phyloP scores from a whole-genome alignment of 2,888 invertebrate genomes.

The Gandaritis pyraliata region DNA sequence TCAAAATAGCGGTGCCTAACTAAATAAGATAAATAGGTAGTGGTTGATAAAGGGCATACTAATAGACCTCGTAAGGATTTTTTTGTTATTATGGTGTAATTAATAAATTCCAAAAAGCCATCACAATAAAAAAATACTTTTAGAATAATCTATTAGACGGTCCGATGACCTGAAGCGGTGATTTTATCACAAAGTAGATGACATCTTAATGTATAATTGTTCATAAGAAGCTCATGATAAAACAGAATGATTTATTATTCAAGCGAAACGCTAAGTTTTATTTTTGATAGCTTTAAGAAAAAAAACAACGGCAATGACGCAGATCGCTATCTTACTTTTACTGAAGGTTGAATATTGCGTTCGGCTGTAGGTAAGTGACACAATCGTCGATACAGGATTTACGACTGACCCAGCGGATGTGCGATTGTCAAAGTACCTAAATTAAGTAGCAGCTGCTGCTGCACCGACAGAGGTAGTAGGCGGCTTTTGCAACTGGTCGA shows the following conservation, averaged over 20 bases:
- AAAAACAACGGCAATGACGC: too few species aligned
- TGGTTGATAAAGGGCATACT: too few species aligned
- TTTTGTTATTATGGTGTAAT: conserved; percentile 2
- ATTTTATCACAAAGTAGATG: conserved; percentile 60
- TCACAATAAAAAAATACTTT: conserved; percentile 16
- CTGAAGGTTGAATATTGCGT: too few species aligned
- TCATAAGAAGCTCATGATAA: conserved; percentile 52
- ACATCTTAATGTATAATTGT: conserved; percentile 55
- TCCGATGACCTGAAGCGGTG: conserved; percentile 57
- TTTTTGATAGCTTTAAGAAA: too few species aligned
- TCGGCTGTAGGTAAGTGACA: conserved; percentile 3
- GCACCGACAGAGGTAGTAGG: conserved; percentile 44
- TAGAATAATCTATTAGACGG: conserved; percentile 43
- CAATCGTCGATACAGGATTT: conserved; percentile 22
- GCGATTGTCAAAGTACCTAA: conserved; percentile 32
- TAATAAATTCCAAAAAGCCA: conserved; percentile 47
- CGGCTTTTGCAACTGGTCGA: conserved; percentile 54
- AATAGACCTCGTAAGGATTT: background rate
- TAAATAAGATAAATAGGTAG: too few species aligned
- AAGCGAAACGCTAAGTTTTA: too few species aligned
- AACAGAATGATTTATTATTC: conserved; percentile 23
- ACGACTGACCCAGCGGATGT: conserved; percentile 23
- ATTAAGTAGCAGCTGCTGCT: conserved; percentile 4
- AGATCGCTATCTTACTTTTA: too few species aligned
- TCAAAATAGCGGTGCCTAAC: too few species aligned